These are phyloP conservation scores for Coelopa pilipes DNA, from an alignment of 2,888 invertebrate species.

Conservation along the genomic window DNA sequence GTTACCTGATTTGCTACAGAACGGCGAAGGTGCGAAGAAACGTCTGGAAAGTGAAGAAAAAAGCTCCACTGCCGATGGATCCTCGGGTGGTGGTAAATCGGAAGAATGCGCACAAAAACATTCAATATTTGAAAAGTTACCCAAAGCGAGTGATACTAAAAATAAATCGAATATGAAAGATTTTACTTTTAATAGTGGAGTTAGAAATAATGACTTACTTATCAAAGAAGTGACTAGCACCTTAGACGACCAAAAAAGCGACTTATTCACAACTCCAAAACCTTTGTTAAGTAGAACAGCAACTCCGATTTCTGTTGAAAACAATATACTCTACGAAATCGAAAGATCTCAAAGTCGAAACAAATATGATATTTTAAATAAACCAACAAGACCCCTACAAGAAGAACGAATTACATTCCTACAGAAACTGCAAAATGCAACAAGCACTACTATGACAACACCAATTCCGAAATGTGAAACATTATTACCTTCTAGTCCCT, in stretches of 20 bases:
- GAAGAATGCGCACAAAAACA: slow-evolving; percentile 23
- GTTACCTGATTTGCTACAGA: slow-evolving; percentile 54
- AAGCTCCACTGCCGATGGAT: slow-evolving; percentile 44
- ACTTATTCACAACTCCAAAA: slow-evolving; percentile 21
- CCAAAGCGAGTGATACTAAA: slow-evolving; percentile 25
- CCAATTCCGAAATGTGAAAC: slow-evolving; percentile 14
- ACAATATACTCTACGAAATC: slow-evolving; percentile 59
- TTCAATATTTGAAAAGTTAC: slow-evolving; percentile 9
- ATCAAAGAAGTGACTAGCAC: not conserved
- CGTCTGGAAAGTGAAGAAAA: slow-evolving; percentile 44
- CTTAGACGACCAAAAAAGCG: not conserved
- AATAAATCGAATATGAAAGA: slow-evolving; percentile 39
- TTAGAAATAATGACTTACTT: slow-evolving; percentile 15
- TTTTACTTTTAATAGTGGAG: slow-evolving; percentile 31
- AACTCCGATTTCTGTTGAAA: slow-evolving; percentile 56
- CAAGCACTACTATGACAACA: slow-evolving; percentile 25
- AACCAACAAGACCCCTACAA: slow-evolving; percentile 12
- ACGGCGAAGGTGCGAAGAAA: slow-evolving; percentile 29
- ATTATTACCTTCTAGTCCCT: slow-evolving; percentile 32
- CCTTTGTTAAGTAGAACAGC: slow-evolving; percentile 9
- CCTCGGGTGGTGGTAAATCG: slow-evolving; percentile 30
- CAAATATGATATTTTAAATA: slow-evolving; percentile 2
- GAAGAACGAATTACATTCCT: slow-evolving; percentile 53
- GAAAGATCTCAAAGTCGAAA: slow-evolving; percentile 57
- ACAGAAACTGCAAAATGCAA: slow-evolving; percentile 57